These are phyloP conservation scores for Gnathonemus echidnorhynchus DNA, from an alignment of 2,113 vertebrate genomes.

Conservation along the genomic window DNA sequence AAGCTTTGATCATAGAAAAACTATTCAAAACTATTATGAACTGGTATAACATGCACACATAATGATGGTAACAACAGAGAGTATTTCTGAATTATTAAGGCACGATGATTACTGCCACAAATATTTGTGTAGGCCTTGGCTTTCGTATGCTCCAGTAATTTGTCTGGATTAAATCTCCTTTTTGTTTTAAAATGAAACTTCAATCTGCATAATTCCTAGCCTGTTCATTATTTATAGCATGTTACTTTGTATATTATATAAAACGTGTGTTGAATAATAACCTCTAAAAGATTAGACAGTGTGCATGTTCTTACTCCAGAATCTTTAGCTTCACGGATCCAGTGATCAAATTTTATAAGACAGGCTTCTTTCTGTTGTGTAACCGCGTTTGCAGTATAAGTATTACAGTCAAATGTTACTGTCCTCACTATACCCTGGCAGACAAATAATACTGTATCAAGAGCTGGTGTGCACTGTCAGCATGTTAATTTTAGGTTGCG, in stretches of 20 bases:
- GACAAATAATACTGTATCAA: not conserved
- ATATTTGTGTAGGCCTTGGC: not conserved
- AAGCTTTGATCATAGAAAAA: not conserved
- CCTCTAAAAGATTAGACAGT: not conserved
- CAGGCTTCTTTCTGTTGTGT: not conserved
- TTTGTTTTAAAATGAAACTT: not conserved
- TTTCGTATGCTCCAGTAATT: not conserved
- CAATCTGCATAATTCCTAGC: not conserved
- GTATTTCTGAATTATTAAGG: not conserved
- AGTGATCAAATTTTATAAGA: not conserved
- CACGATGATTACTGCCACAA: not conserved
- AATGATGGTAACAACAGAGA: not conserved
- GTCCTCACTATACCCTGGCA: not conserved
- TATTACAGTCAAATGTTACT: not conserved
- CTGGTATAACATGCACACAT: not conserved
- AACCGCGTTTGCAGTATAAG: not conserved
- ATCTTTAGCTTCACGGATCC: not conserved
- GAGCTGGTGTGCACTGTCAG: not conserved
- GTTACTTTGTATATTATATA: not conserved
- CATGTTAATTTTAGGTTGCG: not conserved
- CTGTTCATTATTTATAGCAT: not conserved
- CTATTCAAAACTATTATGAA: not conserved
- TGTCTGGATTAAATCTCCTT: not conserved
- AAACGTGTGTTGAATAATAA: not conserved
- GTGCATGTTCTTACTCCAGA: not conserved